Base-by-base conservation (phyloP, 2,888 invertebrate genomes). In the Erynnis tages region DNA sequence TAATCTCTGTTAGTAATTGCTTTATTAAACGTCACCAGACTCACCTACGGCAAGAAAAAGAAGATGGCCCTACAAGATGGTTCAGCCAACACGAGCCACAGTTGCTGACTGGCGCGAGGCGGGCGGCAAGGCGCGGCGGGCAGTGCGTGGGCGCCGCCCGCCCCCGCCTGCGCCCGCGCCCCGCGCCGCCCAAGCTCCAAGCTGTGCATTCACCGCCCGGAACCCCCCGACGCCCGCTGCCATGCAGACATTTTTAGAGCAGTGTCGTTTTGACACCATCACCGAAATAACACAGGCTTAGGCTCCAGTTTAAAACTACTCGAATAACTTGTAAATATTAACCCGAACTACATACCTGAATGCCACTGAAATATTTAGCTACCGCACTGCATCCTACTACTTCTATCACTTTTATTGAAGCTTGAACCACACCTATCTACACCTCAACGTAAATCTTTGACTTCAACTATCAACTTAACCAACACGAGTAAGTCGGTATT, bases 61-160 rank as follows among this genome's bases (percentile, higher is more conserved):
- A 77, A 73, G 86, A 80, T 84, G 87, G 89, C 88, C 87, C 89
- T 87, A 86, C 69, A 67, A 71, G 90, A 88, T 89, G 90, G 93
- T 93, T 93, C 93, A 93, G 91, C 91, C 90, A 87, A 87, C 89
- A 85, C 88, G 87, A 88, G 87, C 69, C 86, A 84, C 90, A 85
- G 83, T 79, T 82, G 86, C 88, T 89, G 88, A 89, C 85, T 87
- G 84, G 82, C 68, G 79, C 70, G 71, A 73, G 75, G 82, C 86
- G 87, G 83, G 86, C 83, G 88, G 87, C 73, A 85, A 85, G 86
- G 83, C 73, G 81, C 80, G 82, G 82, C 79, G 82, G 79, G 80
- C 71, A 62, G 56, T 73, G 84, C 84, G 85, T 84, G 71, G 82
- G 84, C 82, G 83, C 78, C 68, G 55, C 41, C 55, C 55, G 63